Evolutionary conservation across 2,888 invertebrate species (phyloP), one percentile per base, ranked within the genome.

Genomic region (Lasius platythorax): DNA sequence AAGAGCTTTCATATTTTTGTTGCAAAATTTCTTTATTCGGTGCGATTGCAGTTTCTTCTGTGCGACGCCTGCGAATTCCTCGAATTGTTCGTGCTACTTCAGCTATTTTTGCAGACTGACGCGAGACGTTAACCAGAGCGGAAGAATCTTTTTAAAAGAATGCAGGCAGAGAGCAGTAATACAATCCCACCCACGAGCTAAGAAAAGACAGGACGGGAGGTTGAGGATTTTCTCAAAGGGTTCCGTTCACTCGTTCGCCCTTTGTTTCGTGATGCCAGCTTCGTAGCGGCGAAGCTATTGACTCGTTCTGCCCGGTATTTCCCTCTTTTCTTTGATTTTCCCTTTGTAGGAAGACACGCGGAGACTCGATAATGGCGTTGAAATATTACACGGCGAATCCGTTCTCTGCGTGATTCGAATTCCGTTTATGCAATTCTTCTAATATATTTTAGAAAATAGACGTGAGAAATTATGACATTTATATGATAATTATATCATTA

Each of bases 81-180:
- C 12, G 23, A 79, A 72, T 82, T 67, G 76, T 75, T 88, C 72
- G 56, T n/a, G 64, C 72, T 67, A 58, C 23, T 78, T 72, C 61
- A 61, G 72, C 61, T 81, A 81, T 79, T 78, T 81, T 64, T 81
- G 61, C 58, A 72, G 76, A 81, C 46, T 46, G 46, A 37, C 83
- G 82, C 76, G 86, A 89, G 84, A 82, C 79, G 89, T 85, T 87
- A 89, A 87, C 81, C 88, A 85, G 88, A 87, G 86, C 82, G 86
- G 86, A 89, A 83, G 82, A 82, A 84, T 86, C 84, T 66, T 84
- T 85, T 66, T 85, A 78, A 81, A 90, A 88, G 89, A 89, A 86
- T 83, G 85, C 87, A 81, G 82, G 43, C 58, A 66, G 46, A 72
- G 79, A 72, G 79, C 72, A 46, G 78, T 56, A 53, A 63, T 85